These are phyloP conservation scores for Mercenaria mercenaria DNA, from an alignment of 1,140 invertebrate species.

Conservation along the genomic window DNA sequence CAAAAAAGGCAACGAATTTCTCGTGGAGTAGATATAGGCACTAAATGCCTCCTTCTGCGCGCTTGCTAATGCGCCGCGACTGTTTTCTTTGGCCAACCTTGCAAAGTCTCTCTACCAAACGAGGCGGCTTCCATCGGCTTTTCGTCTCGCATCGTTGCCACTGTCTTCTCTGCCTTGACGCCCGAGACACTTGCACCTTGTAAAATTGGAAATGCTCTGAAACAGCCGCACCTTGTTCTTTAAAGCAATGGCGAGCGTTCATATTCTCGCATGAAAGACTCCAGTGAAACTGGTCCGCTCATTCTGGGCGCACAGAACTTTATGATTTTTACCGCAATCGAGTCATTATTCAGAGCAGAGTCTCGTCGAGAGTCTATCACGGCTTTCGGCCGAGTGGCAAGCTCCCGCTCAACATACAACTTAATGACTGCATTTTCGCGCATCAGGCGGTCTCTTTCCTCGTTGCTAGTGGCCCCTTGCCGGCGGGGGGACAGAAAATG, in stretches of 20 bases:
- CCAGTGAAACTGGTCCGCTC: not conserved
- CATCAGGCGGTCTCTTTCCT: too few relatives aligned
- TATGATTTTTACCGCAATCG: not conserved
- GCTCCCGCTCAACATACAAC: too few relatives aligned
- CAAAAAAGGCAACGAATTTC: not conserved
- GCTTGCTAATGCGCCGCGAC: not conserved
- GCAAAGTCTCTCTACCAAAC: not conserved
- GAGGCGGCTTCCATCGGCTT: not conserved
- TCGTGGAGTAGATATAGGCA: not conserved
- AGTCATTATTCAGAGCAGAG: not conserved
- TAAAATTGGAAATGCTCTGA: not conserved
- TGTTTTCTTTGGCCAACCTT: not conserved
- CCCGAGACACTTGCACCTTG: not conserved
- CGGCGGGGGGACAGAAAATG: too few relatives aligned
- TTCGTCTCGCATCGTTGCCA: not conserved
- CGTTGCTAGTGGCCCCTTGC: too few relatives aligned
- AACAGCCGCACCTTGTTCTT: not conserved
- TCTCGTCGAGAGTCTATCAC: not conserved
- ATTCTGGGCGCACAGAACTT: not conserved
- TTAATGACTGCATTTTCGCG: too few relatives aligned
- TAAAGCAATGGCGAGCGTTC: not conserved
- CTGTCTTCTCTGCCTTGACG: not conserved
- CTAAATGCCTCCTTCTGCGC: not conserved
- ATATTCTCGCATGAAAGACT: not conserved
- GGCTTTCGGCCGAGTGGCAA: too few relatives aligned